Base-by-base conservation (phyloP, 2,888 invertebrate species). In the Tetragonula carbonaria region DNA sequence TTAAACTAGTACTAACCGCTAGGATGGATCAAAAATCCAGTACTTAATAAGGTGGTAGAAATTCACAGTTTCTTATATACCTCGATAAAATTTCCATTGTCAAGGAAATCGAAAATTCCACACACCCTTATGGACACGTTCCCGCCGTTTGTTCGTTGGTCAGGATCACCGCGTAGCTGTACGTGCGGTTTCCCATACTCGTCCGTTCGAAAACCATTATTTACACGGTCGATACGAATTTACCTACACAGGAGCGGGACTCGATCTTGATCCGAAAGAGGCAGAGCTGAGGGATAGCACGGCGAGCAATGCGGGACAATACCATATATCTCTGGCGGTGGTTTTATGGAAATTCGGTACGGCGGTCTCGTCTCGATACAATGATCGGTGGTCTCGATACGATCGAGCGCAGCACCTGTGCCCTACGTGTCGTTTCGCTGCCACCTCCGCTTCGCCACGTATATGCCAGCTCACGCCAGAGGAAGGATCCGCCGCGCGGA, bases 271-370 rank as follows among this genome's bases (percentile, higher is more conserved):
- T 91, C 87, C 86, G 85, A 70, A 81, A 28, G 62, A 81, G 38
- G 62, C 85, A 87, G 87, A 87, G 86, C 91, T 90, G 88, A 88
- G 87, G 86, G 82, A 89, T 82, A 89, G 81, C 70, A 82, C 78
- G 70, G 80, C 72, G 78, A 80, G 57, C 85, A 73, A 77, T 82
- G 78, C 86, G 70, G 90, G 87, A 90, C 90, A 90, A 90, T 90
- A 90, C 90, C 87, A 82, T 90, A 87, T 90, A 90, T 90, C 90
- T 90, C 84, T 67, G 80, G 88, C 88, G 87, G 89, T 87, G 92
- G 92, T 89, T 93, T 89, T 94, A 94, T 94, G 94, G 94, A 94
- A 94, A 94, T 94, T 91, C 91, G 57, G 92, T 92, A 90, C 88
- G 91, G 91, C 89, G 90, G 90, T 90, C 81, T 85, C 84, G 91